A percentile compares a stretch with the other conserved stretches of the same genome.
Conservation (phyloP, 2,113 vertebrate species). For the Tragulus kanchil region DNA sequence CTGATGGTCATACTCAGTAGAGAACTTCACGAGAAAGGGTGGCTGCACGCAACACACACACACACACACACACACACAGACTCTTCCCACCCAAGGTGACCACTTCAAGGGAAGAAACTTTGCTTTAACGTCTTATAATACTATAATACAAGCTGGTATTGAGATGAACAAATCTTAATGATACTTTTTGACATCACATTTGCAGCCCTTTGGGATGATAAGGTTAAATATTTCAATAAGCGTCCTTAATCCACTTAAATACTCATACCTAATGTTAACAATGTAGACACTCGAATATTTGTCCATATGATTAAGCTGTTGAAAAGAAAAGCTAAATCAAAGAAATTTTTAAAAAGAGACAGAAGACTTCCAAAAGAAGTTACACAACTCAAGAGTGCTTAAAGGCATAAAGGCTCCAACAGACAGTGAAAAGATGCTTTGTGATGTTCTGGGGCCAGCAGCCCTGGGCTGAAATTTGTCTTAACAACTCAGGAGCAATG, state of each 20-base stretch:
- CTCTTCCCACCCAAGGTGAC: background rate
- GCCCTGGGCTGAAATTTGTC: background rate
- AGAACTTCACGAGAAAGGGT: background rate
- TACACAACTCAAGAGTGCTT: background rate
- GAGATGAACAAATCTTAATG: background rate
- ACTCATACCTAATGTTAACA: background rate
- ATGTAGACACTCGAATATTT: background rate
- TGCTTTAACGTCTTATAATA: background rate
- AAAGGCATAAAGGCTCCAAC: background rate
- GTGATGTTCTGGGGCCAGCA: background rate
- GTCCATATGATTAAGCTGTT: background rate
- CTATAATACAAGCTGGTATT: background rate
- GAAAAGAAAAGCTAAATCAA: background rate
- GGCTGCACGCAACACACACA: background rate
- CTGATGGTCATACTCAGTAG: background rate
- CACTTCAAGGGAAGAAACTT: background rate
- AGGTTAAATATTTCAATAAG: background rate
- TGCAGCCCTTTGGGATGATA: background rate
- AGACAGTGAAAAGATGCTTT: background rate
- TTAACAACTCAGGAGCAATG: background rate
- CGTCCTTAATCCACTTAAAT: constrained; percentile 8
- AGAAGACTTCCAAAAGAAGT: background rate
- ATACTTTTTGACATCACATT: background rate
- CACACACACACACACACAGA: background rate
- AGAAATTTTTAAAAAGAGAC: background rate